A percentile compares a stretch with the other conserved stretches of the same genome.
phyloP scores from a whole-genome alignment of 1,140 invertebrate species.

The Megathymus violae region DNA sequence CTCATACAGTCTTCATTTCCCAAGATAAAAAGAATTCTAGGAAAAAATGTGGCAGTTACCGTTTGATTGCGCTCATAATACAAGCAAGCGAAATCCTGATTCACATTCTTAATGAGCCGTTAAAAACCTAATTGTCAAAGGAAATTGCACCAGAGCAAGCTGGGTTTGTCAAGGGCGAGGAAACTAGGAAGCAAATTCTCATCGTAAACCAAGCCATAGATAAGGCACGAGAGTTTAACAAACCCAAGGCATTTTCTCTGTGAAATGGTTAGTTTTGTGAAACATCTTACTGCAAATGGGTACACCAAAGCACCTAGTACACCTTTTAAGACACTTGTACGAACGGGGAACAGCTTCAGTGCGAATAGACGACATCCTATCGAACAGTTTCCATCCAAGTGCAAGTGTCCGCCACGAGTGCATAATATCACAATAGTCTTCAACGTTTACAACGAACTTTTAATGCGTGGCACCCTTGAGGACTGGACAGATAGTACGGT shows the following conservation, averaged over 20 bases:
- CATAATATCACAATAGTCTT: conserved; percentile 39
- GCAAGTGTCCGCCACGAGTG: conserved; percentile 38
- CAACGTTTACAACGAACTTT: conserved; percentile 30
- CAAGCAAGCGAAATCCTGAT: conserved; percentile 42
- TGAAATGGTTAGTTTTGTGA: conserved; percentile 41
- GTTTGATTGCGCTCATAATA: conserved; percentile 33
- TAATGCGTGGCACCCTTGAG: conserved; percentile 35
- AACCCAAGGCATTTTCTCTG: conserved; percentile 41
- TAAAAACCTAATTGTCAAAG: conserved; percentile 28
- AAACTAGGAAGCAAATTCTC: conserved; percentile 42
- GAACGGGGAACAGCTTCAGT: conserved; percentile 37
- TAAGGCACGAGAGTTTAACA: conserved; percentile 30
- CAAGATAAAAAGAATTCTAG: too few relatives aligned
- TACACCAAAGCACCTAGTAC: conserved; percentile 39
- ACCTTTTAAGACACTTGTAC: conserved; percentile 32
- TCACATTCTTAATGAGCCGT: conserved; percentile 34
- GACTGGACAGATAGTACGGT: conserved; percentile 34
- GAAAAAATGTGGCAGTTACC: not conserved
- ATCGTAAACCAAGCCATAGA: conserved; percentile 26
- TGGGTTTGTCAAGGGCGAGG: conserved; percentile 36
- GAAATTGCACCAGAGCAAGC: too few relatives aligned
- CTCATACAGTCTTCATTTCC: too few relatives aligned
- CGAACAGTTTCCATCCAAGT: conserved; percentile 25
- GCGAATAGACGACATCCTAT: too few relatives aligned
- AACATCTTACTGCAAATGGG: too few relatives aligned